Percentiles rank a stretch among this genome's conserved stretches.
These are phyloP conservation scores for Drosophila oshimai DNA, from an alignment of 1,140 invertebrate species.

Conservation along the genomic window DNA sequence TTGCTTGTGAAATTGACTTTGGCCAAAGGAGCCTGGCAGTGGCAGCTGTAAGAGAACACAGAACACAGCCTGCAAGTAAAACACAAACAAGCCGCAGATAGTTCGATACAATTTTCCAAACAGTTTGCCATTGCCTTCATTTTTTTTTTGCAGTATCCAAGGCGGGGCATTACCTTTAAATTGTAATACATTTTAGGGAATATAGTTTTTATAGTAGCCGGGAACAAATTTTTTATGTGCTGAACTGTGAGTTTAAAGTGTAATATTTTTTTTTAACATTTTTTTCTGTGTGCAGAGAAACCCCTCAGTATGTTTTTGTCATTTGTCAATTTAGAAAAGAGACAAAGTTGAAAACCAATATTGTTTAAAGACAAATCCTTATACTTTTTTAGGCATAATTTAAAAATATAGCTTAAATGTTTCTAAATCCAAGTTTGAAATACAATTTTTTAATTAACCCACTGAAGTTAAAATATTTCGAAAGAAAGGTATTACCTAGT, in stretches of 20 bases:
- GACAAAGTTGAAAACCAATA: too few species aligned
- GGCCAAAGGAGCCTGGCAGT: conserved; percentile 39
- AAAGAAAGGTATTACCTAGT: not conserved
- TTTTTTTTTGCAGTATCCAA: conserved; percentile 25
- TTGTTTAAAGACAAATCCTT: too few species aligned
- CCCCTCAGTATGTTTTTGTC: conserved; percentile 24
- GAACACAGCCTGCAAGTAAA: conserved; percentile 48
- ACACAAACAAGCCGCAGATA: conserved; percentile 72
- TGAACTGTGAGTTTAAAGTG: too few species aligned
- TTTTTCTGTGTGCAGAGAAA: conserved; percentile 3
- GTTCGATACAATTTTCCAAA: conserved; percentile 67
- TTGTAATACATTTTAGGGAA: not conserved
- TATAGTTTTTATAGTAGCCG: too few species aligned
- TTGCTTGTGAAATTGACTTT: conserved; percentile 79
- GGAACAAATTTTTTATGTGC: too few species aligned
- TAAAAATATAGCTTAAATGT: too few species aligned
- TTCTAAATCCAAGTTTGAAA: too few species aligned
- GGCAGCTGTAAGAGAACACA: not conserved
- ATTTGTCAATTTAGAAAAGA: too few species aligned
- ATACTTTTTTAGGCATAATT: too few species aligned
- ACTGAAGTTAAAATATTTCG: too few species aligned
- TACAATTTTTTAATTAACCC: too few species aligned
- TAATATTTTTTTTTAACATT: too few species aligned
- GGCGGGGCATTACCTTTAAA: not conserved
- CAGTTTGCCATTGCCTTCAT: conserved; percentile 20